A percentile compares a stretch with the other conserved stretches of the same genome.
phyloP scores from a whole-genome alignment of 2,797 vertebrate genomes.

The Toxotes lorentzi region DNA sequence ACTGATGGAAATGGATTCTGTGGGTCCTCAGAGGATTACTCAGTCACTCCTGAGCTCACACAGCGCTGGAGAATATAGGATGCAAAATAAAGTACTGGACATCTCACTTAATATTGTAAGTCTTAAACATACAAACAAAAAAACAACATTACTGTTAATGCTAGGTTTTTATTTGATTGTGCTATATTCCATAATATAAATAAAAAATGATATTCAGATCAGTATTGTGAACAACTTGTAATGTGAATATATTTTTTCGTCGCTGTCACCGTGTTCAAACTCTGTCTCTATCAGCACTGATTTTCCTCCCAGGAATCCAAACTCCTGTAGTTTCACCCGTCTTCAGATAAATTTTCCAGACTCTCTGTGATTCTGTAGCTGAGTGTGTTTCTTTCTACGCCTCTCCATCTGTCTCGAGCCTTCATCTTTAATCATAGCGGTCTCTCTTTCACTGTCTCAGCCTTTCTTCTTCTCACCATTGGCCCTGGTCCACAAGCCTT shows the following conservation, averaged over 20 bases:
- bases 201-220: background rate
- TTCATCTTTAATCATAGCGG: slow-evolving; percentile 34
- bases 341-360: slow-evolving; percentile 1
- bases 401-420: slow-evolving; percentile 1
- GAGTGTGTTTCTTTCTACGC: background rate
- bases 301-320: background rate
- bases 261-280: background rate
- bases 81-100: slow-evolving; percentile 26
- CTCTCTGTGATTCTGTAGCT: background rate
- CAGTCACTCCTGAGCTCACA: background rate
- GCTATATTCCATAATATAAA: background rate
- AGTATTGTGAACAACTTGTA: background rate
- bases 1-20: slow-evolving; percentile 59
- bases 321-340: background rate
- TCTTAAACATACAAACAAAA: no score
- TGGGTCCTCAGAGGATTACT: slow-evolving; percentile 36
- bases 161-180: no score
- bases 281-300: background rate
- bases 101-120: background rate
- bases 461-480: background rate
- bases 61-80: slow-evolving; percentile 13
- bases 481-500: background rate
- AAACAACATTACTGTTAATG: no score
- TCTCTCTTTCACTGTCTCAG: slow-evolving; percentile 10
- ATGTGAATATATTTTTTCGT: background rate